Base-by-base conservation (phyloP, 2,888 invertebrate genomes). In the Cyrtodaria siliqua region DNA sequence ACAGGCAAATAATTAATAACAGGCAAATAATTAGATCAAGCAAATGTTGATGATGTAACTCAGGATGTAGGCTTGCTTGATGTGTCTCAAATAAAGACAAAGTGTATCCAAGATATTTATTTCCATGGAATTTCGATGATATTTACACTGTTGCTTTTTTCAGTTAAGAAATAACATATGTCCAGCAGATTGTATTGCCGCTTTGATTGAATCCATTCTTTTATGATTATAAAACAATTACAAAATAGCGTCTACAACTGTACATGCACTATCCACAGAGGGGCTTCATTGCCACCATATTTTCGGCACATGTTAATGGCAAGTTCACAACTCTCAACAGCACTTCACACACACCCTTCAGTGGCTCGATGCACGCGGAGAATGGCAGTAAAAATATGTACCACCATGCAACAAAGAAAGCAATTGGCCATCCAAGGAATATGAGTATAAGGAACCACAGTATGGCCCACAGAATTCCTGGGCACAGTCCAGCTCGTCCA, bases 221-320 rank as follows among this genome's bases (percentile, higher is more conserved):
- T n/a, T n/a, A n/a, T n/a, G n/a, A n/a, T n/a, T n/a, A n/a, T n/a
- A n/a, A 85, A 24, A 92, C 78, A 49, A 91, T 82, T 3, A 90
- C 83, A 40, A 92, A 87, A 92, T 92, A 92, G 38, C 91, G 68
- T 56, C 92, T 82, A 18, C 85, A 82, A 89, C n/a, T n/a, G n/a
- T n/a, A n/a, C n/a, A n/a, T n/a, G n/a, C n/a, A n/a, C n/a, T 90
- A 92, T 67, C 59, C 71, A 49, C 81, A 81, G 74, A 81, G 78
- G 1, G 81, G 78, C 52, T 78, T 81, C 81, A 81, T 81, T 16
- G 71, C 61, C 18, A 81, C 69, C 81, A 81, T 81, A 27, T 81
- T 81, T 53, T 81, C 81, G 23, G 81, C 81, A 40, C 74, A 81
- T 26, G 81, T 81, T 52, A 81, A 53, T 1, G 81, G 81, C 14